Evolutionary conservation across 2,888 invertebrate genomes (phyloP).

Genomic region (Antheraea yamamai): DNA sequence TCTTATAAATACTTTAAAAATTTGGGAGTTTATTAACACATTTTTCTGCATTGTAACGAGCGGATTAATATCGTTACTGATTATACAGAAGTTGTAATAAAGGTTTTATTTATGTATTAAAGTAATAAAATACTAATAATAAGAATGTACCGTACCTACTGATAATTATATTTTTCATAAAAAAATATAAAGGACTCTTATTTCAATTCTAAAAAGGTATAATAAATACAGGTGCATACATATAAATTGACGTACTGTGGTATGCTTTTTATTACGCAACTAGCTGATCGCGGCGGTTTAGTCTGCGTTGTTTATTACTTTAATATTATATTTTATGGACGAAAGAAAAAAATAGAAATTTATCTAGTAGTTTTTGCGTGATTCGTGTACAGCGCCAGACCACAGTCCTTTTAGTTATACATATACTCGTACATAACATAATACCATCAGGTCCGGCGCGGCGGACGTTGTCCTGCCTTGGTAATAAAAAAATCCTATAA

Average conservation of each 20-base stretch:
- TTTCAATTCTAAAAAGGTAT: neutral
- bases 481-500: too few species aligned
- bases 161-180: neutral
- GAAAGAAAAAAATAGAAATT: too few species aligned
- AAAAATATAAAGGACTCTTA: neutral
- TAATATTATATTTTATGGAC: too few species aligned
- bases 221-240: neutral
- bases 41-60: neutral
- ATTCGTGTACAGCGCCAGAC: too few species aligned
- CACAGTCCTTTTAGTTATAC: too few species aligned
- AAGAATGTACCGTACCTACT: neutral
- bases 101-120: neutral
- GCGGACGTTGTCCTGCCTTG: too few species aligned
- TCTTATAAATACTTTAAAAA: conserved; percentile 85
- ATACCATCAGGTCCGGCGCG: too few species aligned
- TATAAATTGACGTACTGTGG: neutral
- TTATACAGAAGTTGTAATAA: conserved; percentile 11
- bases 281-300: too few species aligned
- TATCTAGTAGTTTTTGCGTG: too few species aligned
- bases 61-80: neutral
- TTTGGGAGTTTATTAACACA: conserved; percentile 32
- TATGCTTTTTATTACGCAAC: neutral
- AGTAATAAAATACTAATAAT: neutral
- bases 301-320: too few species aligned
- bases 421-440: too few species aligned